A percentile compares a stretch with the other conserved stretches of the same genome.
Evolutionary conservation across 2,888 invertebrate genomes (phyloP).

Genomic region (Trilocha varians): DNA sequence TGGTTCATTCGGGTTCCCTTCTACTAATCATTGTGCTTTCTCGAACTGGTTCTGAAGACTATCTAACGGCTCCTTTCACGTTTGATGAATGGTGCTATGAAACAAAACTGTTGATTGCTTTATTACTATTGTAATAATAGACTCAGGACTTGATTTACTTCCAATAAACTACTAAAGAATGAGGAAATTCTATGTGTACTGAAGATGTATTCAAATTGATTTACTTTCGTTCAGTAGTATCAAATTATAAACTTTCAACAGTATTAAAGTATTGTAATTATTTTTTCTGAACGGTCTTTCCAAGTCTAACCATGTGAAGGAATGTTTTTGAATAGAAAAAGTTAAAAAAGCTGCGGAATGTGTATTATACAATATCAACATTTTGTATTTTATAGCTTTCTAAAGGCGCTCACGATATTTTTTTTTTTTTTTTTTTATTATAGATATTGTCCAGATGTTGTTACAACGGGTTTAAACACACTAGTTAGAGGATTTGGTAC

Average conservation of each 20-base stretch:
- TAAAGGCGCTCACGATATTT: conserved; percentile 19
- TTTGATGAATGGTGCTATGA: background rate
- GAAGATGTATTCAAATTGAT: too few relatives aligned
- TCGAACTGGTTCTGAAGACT: conserved; percentile 9
- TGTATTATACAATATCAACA: conserved; percentile 12
- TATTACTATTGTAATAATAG: too few relatives aligned
- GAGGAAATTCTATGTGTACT: too few relatives aligned
- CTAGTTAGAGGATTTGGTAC: conserved; percentile 24
- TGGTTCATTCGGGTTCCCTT: background rate
- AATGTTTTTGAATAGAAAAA: too few relatives aligned
- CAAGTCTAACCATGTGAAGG: too few relatives aligned
- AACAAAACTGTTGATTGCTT: background rate
- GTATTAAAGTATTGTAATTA: too few relatives aligned
- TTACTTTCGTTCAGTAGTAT: too few relatives aligned
- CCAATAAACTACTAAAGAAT: too few relatives aligned
- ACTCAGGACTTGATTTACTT: too few relatives aligned
- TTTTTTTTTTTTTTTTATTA: too few relatives aligned
- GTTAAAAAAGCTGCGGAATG: conserved; percentile 19
- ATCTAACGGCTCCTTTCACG: background rate
- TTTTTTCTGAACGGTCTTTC: too few relatives aligned
- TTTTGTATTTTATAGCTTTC: conserved; percentile 23
- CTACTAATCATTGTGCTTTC: conserved; percentile 2
- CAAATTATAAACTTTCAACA: too few relatives aligned
- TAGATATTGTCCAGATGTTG: conserved; percentile 34
- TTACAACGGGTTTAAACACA: conserved; percentile 21